Evolutionary conservation across 2,113 vertebrate species (phyloP).

Genomic region (Amphiprion percula): DNA sequence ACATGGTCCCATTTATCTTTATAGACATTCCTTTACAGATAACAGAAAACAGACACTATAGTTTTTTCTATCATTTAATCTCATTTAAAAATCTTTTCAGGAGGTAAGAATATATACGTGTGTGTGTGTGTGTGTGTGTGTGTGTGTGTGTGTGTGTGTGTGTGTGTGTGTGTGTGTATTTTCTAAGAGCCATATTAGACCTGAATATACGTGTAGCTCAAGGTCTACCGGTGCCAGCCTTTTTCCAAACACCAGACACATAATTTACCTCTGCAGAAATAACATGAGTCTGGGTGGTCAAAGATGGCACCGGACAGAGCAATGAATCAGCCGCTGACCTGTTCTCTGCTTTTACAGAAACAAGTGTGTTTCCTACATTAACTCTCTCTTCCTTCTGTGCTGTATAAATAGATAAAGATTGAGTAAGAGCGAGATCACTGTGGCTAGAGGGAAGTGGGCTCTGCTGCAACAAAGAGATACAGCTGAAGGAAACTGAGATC

Average conservation of each 20-base stretch:
- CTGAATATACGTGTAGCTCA: constrained; percentile 2
- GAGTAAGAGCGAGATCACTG: constrained; percentile 81
- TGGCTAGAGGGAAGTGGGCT: constrained; percentile 80
- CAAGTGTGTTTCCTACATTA: constrained; percentile 74
- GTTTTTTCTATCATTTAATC: not conserved
- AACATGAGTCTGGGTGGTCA: constrained; percentile 54
- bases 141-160: no score
- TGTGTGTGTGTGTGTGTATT: not conserved
- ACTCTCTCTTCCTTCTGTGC: constrained; percentile 80
- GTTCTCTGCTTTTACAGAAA: constrained; percentile 62
- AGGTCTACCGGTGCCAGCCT: not conserved
- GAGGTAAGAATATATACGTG: not conserved
- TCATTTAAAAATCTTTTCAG: not conserved
- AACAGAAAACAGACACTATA: not conserved
- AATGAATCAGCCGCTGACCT: constrained; percentile 49
- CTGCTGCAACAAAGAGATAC: constrained; percentile 58
- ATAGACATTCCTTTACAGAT: not conserved
- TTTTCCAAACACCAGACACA: constrained; percentile 42
- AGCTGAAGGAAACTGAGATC: constrained; percentile 51
- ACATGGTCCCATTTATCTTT: not conserved
- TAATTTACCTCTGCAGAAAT: constrained; percentile 53
- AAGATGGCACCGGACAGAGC: constrained; percentile 29
- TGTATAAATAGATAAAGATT: constrained; percentile 84
- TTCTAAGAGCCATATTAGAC: not conserved
- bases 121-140: no score